phyloP scores from a whole-genome alignment of 2,113 vertebrate genomes.

The Vidua macroura region DNA sequence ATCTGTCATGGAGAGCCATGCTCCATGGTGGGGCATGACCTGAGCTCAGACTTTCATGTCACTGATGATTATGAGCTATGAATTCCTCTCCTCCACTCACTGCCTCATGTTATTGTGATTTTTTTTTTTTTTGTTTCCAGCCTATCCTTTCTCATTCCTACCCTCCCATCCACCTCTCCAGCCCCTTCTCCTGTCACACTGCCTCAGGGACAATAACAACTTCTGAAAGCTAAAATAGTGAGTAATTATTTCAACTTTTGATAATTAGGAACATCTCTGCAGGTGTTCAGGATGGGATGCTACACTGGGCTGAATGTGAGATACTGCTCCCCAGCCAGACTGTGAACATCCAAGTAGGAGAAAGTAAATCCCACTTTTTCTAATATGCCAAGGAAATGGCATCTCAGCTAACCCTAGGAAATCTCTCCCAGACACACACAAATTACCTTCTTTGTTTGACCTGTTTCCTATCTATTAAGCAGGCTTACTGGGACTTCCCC shows the following conservation, averaged over 20 bases:
- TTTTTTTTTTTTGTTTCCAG: not conserved
- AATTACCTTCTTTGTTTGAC: conserved; percentile 23
- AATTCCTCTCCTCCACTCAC: not conserved
- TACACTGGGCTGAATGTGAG: not conserved
- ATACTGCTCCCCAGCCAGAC: not conserved
- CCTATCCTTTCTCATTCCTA: too few species aligned
- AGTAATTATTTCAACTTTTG: not conserved
- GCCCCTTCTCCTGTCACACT: not conserved
- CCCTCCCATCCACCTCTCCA: too few species aligned
- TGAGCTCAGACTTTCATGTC: not conserved
- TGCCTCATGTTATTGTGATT: not conserved
- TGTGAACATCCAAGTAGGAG: not conserved
- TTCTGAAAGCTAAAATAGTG: not conserved
- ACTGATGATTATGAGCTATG: not conserved
- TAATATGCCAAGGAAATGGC: not conserved
- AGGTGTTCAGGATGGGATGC: not conserved
- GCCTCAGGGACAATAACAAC: not conserved
- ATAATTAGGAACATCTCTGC: not conserved
- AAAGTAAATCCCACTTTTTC: not conserved
- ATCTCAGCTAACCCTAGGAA: not conserved
- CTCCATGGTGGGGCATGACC: not conserved
- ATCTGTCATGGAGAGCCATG: not conserved
- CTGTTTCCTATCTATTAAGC: not conserved
- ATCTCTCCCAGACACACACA: not conserved
- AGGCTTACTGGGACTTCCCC: not conserved